phyloP scores from a whole-genome alignment of 2,888 invertebrate genomes.

The Dryobota labecula region DNA sequence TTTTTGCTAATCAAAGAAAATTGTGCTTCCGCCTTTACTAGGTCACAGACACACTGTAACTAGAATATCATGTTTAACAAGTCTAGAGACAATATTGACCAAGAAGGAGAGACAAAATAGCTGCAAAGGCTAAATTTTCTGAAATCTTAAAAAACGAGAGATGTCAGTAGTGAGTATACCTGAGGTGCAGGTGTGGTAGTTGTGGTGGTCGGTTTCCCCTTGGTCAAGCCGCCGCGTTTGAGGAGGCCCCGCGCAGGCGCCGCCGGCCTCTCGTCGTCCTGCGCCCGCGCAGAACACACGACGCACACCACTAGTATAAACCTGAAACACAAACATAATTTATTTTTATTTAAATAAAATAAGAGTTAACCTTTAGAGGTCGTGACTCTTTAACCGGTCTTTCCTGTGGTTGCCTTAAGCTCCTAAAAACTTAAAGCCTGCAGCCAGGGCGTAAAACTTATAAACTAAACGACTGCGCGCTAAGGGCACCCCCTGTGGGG shows the following conservation, averaged over 20 bases:
- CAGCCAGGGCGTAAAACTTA: too few species aligned
- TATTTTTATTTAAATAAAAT: too few species aligned
- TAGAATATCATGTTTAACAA: not conserved
- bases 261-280: conserved; percentile 79
- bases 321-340: conserved; percentile 78
- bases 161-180: conserved; percentile 67
- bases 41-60: conserved; percentile 23
- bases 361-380: too few species aligned
- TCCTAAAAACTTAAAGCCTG: too few species aligned
- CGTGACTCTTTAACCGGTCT: too few species aligned
- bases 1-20: conserved; percentile 8
- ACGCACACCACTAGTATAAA: conserved; percentile 80
- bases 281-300: conserved; percentile 78
- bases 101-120: not conserved
- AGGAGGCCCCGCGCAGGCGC: conserved; percentile 77
- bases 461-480: too few species aligned
- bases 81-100: conserved; percentile 4
- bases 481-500: too few species aligned
- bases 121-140: not conserved
- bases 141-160: not conserved
- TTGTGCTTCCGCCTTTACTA: conserved; percentile 26
- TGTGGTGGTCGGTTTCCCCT: conserved; percentile 83
- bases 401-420: too few species aligned
- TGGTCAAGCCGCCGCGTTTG: conserved; percentile 80
- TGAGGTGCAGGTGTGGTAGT: conserved; percentile 84